Evolutionary conservation across 2,113 vertebrate species (phyloP), one percentile per base, ranked within the genome.

Genomic region (Chauna torquata): DNA sequence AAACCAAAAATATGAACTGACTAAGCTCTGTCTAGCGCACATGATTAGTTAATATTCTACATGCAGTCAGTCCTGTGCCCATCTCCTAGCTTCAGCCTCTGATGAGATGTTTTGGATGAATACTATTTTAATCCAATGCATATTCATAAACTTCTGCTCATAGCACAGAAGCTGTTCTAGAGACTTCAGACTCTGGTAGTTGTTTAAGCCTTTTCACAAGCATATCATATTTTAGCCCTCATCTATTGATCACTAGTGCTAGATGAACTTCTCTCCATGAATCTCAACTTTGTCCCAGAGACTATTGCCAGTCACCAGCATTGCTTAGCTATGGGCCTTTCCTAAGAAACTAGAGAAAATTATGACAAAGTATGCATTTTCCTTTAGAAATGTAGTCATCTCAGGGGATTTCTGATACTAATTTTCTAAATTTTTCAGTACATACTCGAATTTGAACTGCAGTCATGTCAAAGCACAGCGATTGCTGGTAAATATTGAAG

Each of bases 311-410:
- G 16, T 70, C 54, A 45, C 30, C 3, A 27, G 80, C 16, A 38
- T 11, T 54, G 16, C 9, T 89, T 83, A 79, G 16, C 16, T 82
- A 34, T 11, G 30, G 11, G 18, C 36, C 17, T 70, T 93, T 47
- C 42, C 16, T 75, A 70, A 66, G 68, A 82, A 89, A 75, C 28
- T 42, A 64, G 6, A 76, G 49, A 66, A 94, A 95, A 88, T 79
- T 0, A 0, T 61, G 10, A 25, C 23, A 12, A 84, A 71, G 3
- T 47, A 76, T 32, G 25, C 6, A 59, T 25, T 40, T 6, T 12
- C 12, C 36, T 70, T 62, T 68, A 1, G 36, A 59, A 71, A 94
- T 44, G 17, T 68, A 75, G 4, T 13, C 34, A 19, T 61, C 10
- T 64, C 38, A 40, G 18, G 6, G 13, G 18, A 82, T 64, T 96